These are phyloP conservation scores for Doryteuthis pealeii DNA, from an alignment of 1,140 invertebrate species.

Conservation along the genomic window DNA sequence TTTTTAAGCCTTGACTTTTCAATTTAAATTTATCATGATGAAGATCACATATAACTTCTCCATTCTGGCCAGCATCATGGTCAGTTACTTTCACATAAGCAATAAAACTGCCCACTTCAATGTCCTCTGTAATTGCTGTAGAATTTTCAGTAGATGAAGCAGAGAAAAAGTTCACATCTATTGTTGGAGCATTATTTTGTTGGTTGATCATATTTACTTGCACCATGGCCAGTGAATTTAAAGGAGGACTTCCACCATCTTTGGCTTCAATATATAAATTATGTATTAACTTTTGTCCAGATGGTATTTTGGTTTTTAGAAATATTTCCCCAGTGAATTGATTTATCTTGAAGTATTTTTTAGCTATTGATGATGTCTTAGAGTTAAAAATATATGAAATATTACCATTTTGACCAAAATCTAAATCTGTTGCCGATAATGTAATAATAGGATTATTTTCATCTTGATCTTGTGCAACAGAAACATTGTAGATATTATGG, in stretches of 20 bases:
- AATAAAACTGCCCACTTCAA: constrained; percentile 33
- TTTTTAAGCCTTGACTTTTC: too few relatives aligned
- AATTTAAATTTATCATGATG: too few relatives aligned
- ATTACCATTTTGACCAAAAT: constrained; percentile 19
- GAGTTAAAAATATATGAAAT: constrained; percentile 20
- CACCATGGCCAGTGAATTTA: constrained; percentile 82
- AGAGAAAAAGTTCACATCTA: constrained; percentile 64
- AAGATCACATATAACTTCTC: too few relatives aligned
- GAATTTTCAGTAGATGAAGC: constrained; percentile 31
- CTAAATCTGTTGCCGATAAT: constrained; percentile 23
- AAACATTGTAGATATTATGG: constrained; percentile 11
- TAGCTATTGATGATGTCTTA: neutral
- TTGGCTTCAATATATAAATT: constrained; percentile 80
- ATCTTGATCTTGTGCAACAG: constrained; percentile 22
- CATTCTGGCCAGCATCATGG: too few relatives aligned
- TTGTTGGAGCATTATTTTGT: constrained; percentile 92
- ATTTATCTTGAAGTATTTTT: neutral
- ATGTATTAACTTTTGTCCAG: constrained; percentile 65
- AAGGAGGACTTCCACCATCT: constrained; percentile 80
- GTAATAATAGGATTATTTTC: constrained; percentile 14
- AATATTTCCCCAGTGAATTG: constrained; percentile 8
- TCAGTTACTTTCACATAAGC: too few relatives aligned
- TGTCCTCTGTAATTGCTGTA: constrained; percentile 36
- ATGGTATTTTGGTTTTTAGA: constrained; percentile 55
- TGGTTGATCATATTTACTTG: constrained; percentile 93